phyloP scores from a whole-genome alignment of 2,113 vertebrate genomes.

The Dromiciops gliroides region DNA sequence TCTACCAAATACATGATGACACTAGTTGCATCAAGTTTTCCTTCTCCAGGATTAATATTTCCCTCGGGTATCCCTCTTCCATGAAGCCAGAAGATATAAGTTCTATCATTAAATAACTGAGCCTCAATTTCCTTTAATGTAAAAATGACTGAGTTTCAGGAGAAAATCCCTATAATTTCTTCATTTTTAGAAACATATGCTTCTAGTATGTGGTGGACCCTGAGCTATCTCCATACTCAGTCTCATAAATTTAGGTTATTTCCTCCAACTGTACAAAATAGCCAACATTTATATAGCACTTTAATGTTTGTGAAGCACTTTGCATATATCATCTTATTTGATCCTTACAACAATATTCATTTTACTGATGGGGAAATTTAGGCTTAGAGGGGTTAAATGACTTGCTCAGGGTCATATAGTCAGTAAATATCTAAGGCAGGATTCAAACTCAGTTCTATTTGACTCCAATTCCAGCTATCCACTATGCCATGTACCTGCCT shows the following conservation, averaged over 20 bases:
- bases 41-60: not conserved
- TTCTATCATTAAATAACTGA: not conserved
- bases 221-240: not conserved
- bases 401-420: not conserved
- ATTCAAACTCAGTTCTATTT: not conserved
- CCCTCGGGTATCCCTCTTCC: not conserved
- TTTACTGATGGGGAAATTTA: not conserved
- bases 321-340: not conserved
- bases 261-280: not conserved
- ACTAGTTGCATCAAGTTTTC: not conserved
- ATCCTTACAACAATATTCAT: not conserved
- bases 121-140: not conserved
- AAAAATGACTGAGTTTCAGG: not conserved
- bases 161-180: not conserved
- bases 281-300: not conserved
- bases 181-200: not conserved
- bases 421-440: not conserved
- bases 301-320: not conserved
- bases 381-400: not conserved
- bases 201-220: slow-evolving; percentile 10
- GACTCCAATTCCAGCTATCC: not conserved
- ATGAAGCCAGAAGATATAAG: not conserved
- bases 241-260: not conserved
- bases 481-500: not conserved
- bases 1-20: not conserved